These are phyloP conservation scores for Ateles fusciceps DNA, from an alignment of 2,797 vertebrate species.

Conservation along the genomic window DNA sequence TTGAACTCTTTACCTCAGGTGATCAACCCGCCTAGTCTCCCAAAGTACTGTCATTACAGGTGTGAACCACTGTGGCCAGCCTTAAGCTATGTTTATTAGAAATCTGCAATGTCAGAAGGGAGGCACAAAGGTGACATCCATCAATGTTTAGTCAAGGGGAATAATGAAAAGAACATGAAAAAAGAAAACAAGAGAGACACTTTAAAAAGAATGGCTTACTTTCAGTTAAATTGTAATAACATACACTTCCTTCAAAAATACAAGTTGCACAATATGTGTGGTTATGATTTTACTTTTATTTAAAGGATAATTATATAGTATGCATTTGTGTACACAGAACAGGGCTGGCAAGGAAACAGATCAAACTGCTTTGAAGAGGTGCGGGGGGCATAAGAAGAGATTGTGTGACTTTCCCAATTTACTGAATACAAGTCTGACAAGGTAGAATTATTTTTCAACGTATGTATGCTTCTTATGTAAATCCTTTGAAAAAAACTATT, in stretches of 20 bases:
- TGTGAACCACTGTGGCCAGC: not conserved
- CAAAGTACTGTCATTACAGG: not conserved
- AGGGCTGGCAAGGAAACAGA: not conserved
- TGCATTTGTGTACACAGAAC: not conserved
- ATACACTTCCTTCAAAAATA: constrained; percentile 1
- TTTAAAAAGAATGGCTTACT: not conserved
- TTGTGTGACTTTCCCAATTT: not conserved
- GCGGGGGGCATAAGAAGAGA: not conserved
- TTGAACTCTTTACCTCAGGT: not conserved
- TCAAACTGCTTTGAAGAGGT: not conserved
- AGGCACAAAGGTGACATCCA: not conserved
- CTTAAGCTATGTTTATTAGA: not conserved
- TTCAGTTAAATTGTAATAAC: not conserved
- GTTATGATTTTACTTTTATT: not conserved
- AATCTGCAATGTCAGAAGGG: not conserved
- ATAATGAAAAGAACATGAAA: not conserved
- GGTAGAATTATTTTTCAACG: constrained; percentile 10
- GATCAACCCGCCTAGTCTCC: not conserved
- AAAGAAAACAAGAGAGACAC: not conserved
- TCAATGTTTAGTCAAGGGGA: not conserved
- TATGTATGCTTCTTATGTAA: not conserved
- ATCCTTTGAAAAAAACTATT: not conserved
- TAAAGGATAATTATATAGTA: not conserved
- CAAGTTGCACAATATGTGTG: not conserved
- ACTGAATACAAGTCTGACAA: constrained; percentile 21